Base-by-base conservation (phyloP, 2,888 invertebrate species). In the Rhogogaster chlorosoma region DNA sequence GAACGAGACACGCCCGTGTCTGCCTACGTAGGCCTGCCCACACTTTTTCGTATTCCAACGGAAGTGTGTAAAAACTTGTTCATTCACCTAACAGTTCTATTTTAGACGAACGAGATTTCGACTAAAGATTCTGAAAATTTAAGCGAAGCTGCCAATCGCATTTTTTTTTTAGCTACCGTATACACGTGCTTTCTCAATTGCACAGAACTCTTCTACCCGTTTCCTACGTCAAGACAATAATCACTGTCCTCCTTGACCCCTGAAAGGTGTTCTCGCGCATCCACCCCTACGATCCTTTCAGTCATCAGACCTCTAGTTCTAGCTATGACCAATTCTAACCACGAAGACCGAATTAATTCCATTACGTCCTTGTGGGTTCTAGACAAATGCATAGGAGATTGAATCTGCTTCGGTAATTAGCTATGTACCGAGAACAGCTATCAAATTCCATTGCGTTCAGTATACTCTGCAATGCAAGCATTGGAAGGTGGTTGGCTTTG, bases 51-150 rank as follows among this genome's bases (percentile, higher is more conserved):
- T 77, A 77, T 77, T 53, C 29, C n/a, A 26, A 53, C 53, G 77
- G 53, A 53, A 10, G 36, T 53, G 77, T 32, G 49, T 77, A 77
- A 49, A 53, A 77, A 53, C 22, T 38, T 53, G 57, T 80, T 80
- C 80, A 80, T 80, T 80, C 80, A 80, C 12, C 77, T 45, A 80
- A 64, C 57, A 15, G 36, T 36, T 80, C 80, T 80, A 80, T 80
- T 80, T 80, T 26, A 1, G 26, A 29, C 22, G 29, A 29, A 32
- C 18, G n/a, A 29, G 77, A 77, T 77, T 53, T 26, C 32, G 18
- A 32, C 29, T 53, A 18, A 18, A 77, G 49, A 77, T 77, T 53
- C 53, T 18, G n/a, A 29, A 53, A 53, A 53, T 77, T 1, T 61
- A 42, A 38, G 57, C 57, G 38, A 80, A 80, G 80, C 38, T 38